Percentiles rank a stretch among this genome's conserved stretches.
Evolutionary conservation across 2,797 vertebrate species (phyloP).

Genomic region (Percopsis omiscomaycus): DNA sequence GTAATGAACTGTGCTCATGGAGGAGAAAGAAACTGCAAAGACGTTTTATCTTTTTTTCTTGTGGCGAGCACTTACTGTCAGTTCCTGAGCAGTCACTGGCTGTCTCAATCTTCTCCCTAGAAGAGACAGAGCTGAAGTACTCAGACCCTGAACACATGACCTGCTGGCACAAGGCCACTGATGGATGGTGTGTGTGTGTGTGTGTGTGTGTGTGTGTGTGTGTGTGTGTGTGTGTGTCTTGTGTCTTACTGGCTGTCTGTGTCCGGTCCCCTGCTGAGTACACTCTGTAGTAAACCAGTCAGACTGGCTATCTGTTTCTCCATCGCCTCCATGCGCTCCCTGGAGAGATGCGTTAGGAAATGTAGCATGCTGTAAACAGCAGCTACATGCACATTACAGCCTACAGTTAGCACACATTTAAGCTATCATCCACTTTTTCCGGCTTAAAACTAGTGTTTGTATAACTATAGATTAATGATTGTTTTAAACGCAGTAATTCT

Average conservation of each 20-base stretch:
- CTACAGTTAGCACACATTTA: too few relatives aligned
- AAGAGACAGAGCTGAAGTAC: conserved; percentile 51
- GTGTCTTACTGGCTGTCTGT: conserved; percentile 82
- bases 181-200: conserved; percentile 23
- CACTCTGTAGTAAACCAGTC: conserved; percentile 94
- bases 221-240: conserved; percentile 33
- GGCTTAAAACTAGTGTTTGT: not conserved
- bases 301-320: conserved; percentile 98
- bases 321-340: conserved; percentile 98
- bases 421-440: too few relatives aligned
- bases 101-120: conserved; percentile 92
- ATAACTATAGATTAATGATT: not conserved
- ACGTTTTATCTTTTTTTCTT: not conserved
- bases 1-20: conserved; percentile 10
- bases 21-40: conserved; percentile 40
- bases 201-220: conserved; percentile 5
- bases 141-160: conserved; percentile 38
- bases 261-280: conserved; percentile 88
- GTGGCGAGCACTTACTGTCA: conserved; percentile 73
- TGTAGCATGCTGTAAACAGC: not conserved
- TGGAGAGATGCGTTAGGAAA: conserved; percentile 43
- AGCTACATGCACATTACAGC: not conserved
- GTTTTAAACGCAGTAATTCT: not conserved
- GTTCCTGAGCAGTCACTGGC: conserved; percentile 88
- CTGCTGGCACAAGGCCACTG: conserved; percentile 22